Evolutionary conservation across 2,888 invertebrate species (phyloP), one percentile per base, ranked within the genome.

Genomic region (Heliconius cydno): DNA sequence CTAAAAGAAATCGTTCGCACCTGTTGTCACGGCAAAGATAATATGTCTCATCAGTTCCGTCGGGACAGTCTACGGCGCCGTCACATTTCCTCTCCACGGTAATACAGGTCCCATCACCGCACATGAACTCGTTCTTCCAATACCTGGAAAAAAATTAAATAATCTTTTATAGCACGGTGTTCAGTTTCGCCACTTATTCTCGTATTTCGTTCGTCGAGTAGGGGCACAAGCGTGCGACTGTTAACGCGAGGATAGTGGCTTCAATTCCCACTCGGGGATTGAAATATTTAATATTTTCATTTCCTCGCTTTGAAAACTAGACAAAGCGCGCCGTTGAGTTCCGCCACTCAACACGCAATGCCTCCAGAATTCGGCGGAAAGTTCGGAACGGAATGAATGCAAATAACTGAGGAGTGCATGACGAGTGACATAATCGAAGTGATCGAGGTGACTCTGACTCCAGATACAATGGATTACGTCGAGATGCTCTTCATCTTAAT

Each of bases 21-120:
- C 79, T 79, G 5, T 82, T 88, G 0, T 89, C 87, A 75, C 91
- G 86, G 74, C 94, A 94, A 2, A 92, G 87, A 0, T 91, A 85
- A 78, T 89, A 88, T 0, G 92, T 90, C 75, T 94, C 94, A 67
- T 94, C 94, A 72, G 92, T 92, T 1, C 87, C 86, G 63, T 94
- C 94, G 0, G 86, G 85, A n/a, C 94, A 94, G 87, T 94, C 88
- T 2, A 88, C 84, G 0, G 84, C 25, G 0, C 94, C 94, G 65
- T 94, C 93, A 38, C 94, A 94, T 74, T 90, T 92, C 0, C 90
- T 90, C 79, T 92, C 91, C 63, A 92, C 90, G 0, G 86, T 83
- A n/a, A 94, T 92, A 78, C 94, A 94, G 0, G 87, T 84, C 0
- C 90, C 91, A 25, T 93, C 92, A 0, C 89, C 86, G 15, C 94